Percentiles rank a stretch among this genome's conserved stretches.
phyloP scores from a whole-genome alignment of 2,797 vertebrate genomes.

The Phrynocephalus vlangalii region DNA sequence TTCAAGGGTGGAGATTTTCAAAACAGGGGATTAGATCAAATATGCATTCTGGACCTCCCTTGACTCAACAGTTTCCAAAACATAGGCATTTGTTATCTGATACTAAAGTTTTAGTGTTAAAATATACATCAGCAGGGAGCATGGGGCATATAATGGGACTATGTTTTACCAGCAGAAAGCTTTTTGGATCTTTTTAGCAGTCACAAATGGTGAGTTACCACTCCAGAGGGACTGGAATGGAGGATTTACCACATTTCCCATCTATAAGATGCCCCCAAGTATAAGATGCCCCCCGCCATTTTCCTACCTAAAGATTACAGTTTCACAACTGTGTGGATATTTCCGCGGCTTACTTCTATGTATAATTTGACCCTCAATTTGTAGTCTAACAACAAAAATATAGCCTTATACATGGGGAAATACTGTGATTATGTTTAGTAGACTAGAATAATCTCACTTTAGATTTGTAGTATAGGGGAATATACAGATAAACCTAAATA shows the following conservation, averaged over 20 bases:
- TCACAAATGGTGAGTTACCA: neutral
- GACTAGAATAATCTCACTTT: neutral
- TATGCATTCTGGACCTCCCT: neutral
- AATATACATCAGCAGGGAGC: neutral
- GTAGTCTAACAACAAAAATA: too few relatives aligned
- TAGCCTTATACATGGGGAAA: too few relatives aligned
- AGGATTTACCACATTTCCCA: too few relatives aligned
- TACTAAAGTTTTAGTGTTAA: neutral
- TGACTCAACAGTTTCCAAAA: fast-evolving
- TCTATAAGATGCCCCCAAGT: too few relatives aligned
- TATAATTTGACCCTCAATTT: too few relatives aligned
- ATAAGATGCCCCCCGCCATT: too few relatives aligned
- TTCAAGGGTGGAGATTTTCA: neutral
- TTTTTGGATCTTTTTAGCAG: neutral
- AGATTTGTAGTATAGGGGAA: neutral
- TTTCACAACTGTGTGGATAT: too few relatives aligned
- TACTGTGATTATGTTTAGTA: neutral
- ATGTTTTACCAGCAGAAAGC: neutral
- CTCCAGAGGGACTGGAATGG: neutral
- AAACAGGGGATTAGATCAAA: neutral
- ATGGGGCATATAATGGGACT: neutral
- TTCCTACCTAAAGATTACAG: too few relatives aligned
- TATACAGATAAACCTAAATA: too few relatives aligned
- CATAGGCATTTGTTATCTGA: neutral
- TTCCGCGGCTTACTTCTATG: too few relatives aligned